Evolutionary conservation across 2,888 invertebrate genomes (phyloP).

Genomic region (Pilophorus perplexus): DNA sequence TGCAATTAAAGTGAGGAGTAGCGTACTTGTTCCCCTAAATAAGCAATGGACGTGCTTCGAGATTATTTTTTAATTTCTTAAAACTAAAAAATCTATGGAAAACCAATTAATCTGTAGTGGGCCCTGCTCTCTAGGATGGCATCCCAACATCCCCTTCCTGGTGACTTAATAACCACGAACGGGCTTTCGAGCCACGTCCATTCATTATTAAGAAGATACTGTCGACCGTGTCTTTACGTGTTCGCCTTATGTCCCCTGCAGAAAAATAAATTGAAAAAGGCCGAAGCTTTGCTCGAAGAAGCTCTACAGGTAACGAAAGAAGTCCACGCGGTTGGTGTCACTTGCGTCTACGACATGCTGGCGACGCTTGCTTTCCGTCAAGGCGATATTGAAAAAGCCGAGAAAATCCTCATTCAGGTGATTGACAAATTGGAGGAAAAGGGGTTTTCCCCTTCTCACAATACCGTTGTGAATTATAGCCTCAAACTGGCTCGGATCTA

Average conservation of each 20-base stretch:
- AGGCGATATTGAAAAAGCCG: slow-evolving; percentile 53
- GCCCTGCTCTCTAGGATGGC: no score
- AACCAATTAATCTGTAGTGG: no score
- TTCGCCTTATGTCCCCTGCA: no score
- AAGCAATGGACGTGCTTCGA: no score
- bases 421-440: slow-evolving; percentile 54
- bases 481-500: slow-evolving; percentile 55
- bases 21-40: no score
- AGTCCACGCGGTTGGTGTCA: slow-evolving; percentile 50
- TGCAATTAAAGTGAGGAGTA: slow-evolving; percentile 41
- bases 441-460: slow-evolving; percentile 50
- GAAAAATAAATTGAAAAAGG: slow-evolving; percentile 39
- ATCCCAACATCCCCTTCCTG: no score
- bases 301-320: slow-evolving; percentile 21
- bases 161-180: no score
- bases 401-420: slow-evolving; percentile 52
- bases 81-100: no score
- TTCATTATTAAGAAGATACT: no score
- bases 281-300: slow-evolving; percentile 40
- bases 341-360: slow-evolving; percentile 54
- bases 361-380: slow-evolving; percentile 54
- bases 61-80: no score
- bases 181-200: no score
- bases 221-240: no score
- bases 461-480: slow-evolving; percentile 53